Percentiles rank a stretch among this genome's conserved stretches.
Conservation (phyloP, 2,797 vertebrate species). For the Danio tinwini region DNA sequence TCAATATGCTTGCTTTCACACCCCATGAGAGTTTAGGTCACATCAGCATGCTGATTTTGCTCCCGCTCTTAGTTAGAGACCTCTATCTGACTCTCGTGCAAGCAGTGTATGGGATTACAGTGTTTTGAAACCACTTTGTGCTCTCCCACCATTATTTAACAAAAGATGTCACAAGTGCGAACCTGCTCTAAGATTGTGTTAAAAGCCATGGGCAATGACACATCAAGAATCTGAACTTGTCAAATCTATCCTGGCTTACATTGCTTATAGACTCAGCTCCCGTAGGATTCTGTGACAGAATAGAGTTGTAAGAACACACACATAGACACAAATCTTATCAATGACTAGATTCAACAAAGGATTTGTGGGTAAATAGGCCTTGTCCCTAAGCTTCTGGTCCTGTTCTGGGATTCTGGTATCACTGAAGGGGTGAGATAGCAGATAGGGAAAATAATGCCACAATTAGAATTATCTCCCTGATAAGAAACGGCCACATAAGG, state of each 20-base stretch:
- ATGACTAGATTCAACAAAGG: constrained; percentile 61
- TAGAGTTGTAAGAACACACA: constrained; percentile 34
- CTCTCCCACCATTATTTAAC: constrained; percentile 17
- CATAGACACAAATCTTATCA: constrained; percentile 67
- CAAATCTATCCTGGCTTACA: constrained; percentile 61
- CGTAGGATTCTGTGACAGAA: constrained; percentile 54
- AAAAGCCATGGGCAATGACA: constrained; percentile 20
- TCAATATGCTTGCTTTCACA: constrained; percentile 77
- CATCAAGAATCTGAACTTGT: constrained; percentile 54
- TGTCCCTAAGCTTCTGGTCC: constrained; percentile 61
- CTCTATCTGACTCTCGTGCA: constrained; percentile 61
- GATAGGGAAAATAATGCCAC: constrained; percentile 66
- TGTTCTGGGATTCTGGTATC: constrained; percentile 68
- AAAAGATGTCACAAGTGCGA: background rate
- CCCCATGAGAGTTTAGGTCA: constrained; percentile 66
- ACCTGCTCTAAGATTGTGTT: constrained; percentile 7
- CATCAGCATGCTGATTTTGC: constrained; percentile 31
- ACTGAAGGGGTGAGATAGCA: constrained; percentile 64
- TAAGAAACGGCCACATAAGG: constrained; percentile 59
- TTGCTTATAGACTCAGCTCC: constrained; percentile 56
- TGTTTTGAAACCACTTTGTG: constrained; percentile 39
- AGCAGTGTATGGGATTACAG: constrained; percentile 66
- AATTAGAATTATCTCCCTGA: constrained; percentile 69
- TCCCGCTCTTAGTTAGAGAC: constrained; percentile 67
- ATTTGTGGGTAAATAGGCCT: constrained; percentile 63